Evolutionary conservation across 2,113 vertebrate species (phyloP), one percentile per base, ranked within the genome.

Genomic region (Percopsis transmontana): DNA sequence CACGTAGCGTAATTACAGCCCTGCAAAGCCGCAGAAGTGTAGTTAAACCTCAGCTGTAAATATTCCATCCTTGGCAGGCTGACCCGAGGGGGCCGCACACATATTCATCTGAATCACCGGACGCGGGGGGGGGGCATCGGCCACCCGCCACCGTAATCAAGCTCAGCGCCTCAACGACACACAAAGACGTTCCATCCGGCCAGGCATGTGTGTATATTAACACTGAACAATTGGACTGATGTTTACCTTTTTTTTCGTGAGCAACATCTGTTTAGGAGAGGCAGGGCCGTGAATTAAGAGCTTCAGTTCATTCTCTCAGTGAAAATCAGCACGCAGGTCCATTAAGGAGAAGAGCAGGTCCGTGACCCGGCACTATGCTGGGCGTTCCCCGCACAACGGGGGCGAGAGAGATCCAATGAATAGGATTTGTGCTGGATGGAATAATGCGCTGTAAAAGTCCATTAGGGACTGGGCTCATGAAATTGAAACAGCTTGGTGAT

Each of bases 401-500:
- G 72, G 53, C 62, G 33, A 59, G 74, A 53, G 72, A 62, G 19
- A 82, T 53, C 62, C 79, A 82, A 83, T 86, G 80, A 90, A 90
- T 87, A 73, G 84, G 85, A 89, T 91, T 89, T 90, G 85, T 72
- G 59, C 82, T 62, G 83, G 79, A 88, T 83, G 58, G 71, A 91
- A 89, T 58, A 91, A 62, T 91, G 83, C 76, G 67, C 80, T 80
- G 81, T 68, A 61, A 80, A 85, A 88, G 80, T 85, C 87, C 89
- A 88, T 90, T 87, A 88, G 91, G 81, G 88, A 88, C 62, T 51
- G 66, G 1, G 38, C 81, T 90, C 92, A 94, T 92, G 86, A 94
- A 93, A 93, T 90, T 78, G 80, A 81, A 87, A 73, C 72, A 77
- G 83, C 83, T 79, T 84, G 78, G 89, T 94, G 94, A 94, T 92